These are phyloP conservation scores for Drosophila paramelanica DNA, from an alignment of 2,888 invertebrate species.

Conservation along the genomic window DNA sequence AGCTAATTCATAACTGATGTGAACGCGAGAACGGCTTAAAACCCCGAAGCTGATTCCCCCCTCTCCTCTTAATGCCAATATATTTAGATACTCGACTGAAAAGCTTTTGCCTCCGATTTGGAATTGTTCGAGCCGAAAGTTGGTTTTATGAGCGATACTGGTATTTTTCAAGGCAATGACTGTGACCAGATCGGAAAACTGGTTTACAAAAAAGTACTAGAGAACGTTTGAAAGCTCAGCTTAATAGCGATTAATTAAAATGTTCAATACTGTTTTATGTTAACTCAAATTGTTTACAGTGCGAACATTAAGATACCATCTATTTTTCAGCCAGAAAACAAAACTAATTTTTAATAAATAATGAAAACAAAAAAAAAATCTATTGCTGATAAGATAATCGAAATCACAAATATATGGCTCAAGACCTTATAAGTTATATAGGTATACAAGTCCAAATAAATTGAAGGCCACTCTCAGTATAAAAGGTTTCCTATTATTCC, in stretches of 20 bases:
- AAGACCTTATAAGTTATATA: background rate
- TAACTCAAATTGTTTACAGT: constrained; percentile 17
- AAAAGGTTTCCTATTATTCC: background rate
- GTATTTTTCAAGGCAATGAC: constrained; percentile 49
- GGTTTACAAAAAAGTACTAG: constrained; percentile 38
- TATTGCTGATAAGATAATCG: constrained; percentile 7
- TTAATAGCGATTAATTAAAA: constrained; percentile 23
- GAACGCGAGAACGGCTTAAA: constrained; percentile 37
- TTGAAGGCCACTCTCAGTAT: background rate
- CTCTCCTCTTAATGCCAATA: background rate
- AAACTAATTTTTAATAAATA: background rate
- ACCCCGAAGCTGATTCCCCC: constrained; percentile 26
- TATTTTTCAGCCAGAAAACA: constrained; percentile 1
- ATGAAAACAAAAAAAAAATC: background rate
- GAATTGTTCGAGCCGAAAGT: constrained; percentile 34
- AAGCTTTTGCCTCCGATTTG: constrained; percentile 38
- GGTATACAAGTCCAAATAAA: constrained; percentile 1
- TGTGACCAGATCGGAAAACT: constrained; percentile 38
- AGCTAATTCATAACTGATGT: constrained; percentile 45
- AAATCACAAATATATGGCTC: no score
- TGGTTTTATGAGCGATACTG: constrained; percentile 38
- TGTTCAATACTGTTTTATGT: constrained; percentile 16
- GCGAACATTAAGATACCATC: background rate
- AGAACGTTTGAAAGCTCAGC: constrained; percentile 39
- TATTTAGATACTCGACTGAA: constrained; percentile 11